Conservation (phyloP, 2,113 vertebrate genomes). For the Tragelaphus imberbis region DNA sequence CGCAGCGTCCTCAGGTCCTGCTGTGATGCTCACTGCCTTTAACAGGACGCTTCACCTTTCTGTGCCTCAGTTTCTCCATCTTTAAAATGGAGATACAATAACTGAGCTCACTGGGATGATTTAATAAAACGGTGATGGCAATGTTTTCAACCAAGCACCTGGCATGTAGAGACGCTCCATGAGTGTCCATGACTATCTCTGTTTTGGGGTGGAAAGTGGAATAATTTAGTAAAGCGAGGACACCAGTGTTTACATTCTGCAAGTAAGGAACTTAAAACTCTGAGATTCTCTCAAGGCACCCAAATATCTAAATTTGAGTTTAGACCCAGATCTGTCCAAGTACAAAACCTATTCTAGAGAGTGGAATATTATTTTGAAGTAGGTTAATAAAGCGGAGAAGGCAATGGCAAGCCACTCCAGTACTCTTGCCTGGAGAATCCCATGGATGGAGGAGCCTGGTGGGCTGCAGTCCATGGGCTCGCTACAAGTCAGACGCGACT, state of each 20-base stretch:
- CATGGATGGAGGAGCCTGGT: no score
- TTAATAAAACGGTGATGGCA: neutral
- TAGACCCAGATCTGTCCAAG: neutral
- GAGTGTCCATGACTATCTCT: neutral
- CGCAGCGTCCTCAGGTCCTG: neutral
- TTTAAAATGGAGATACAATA: neutral
- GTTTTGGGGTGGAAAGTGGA: neutral
- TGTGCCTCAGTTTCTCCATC: neutral
- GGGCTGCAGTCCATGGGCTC: no score
- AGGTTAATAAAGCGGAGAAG: neutral
- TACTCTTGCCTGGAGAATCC: no score
- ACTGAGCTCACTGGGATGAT: neutral
- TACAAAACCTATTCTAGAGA: neutral
- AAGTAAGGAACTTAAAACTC: neutral
- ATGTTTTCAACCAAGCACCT: neutral
- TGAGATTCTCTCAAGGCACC: neutral
- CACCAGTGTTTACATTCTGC: fast-evolving
- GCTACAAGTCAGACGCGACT: no score
- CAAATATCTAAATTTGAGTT: neutral
- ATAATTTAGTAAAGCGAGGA: neutral
- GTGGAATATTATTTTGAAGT: neutral
- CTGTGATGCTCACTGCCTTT: neutral
- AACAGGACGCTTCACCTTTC: neutral
- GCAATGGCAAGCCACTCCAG: no score
- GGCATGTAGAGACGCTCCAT: fast-evolving